Evolutionary conservation across 2,113 vertebrate species (phyloP), one percentile per base, ranked within the genome.

Genomic region (Embiotoca jacksoni): DNA sequence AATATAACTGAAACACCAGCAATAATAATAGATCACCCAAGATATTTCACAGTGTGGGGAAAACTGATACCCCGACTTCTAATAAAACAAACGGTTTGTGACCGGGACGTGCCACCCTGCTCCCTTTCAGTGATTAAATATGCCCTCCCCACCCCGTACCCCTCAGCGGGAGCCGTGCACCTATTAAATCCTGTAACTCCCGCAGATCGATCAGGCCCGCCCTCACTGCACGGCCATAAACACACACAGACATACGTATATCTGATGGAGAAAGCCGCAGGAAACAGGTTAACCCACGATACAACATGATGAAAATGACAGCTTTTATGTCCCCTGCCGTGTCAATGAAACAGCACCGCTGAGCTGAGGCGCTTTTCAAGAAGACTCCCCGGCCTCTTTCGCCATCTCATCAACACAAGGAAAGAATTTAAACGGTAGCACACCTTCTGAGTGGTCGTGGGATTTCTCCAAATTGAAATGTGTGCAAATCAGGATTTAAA

Each of bases 101-200:
- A 89, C 78, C 75, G 36, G 77, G 79, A 61, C 79, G 86, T 71
- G 82, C 80, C 85, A 91, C 81, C 73, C 64, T 88, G 71, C 72
- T 89, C 88, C 83, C 80, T 74, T 88, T 92, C 70, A 89, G 87
- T 83, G 83, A 91, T 91, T 92, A 94, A 92, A 92, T 88, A 89
- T 83, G 84, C 80, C 72, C 82, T 75, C 81, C 81, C 84, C 84
- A 79, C 68, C 80, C 61, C 53, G 60, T 9, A 56, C 71, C 72
- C 85, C 62, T 86, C 39, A 82, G 84, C 41, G 58, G 80, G 88
- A 87, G 75, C 80, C 57, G 77, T 82, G 75, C 82, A 83, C 75
- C 90, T 84, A 93, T 94, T 94, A 94, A 93, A 92, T 89, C 60
- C 78, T 87, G 79, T 81, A 88, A 89, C 89, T 80, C 72, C 69